These are phyloP conservation scores for Larimichthys polyactis DNA, from an alignment of 2,113 vertebrate genomes.

Conservation along the genomic window DNA sequence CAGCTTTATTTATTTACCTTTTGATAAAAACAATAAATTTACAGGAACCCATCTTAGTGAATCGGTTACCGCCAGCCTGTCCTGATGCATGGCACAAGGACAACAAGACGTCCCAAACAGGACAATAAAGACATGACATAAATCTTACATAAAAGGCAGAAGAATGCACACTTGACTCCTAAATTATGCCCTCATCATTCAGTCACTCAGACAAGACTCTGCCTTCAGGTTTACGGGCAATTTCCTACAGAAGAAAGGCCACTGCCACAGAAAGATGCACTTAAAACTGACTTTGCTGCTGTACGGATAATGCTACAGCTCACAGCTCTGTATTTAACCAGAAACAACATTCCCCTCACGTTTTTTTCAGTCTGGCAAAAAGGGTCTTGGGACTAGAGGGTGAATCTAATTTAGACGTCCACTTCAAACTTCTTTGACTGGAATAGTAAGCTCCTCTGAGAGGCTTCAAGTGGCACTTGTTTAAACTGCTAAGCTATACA, in stretches of 20 bases:
- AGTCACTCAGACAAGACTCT: neutral
- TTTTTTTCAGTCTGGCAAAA: conserved; percentile 29
- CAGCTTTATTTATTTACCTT: neutral
- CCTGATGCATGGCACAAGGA: neutral
- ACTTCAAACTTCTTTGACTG: conserved; percentile 68
- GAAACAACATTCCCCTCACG: conserved; percentile 34
- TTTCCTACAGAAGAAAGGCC: conserved; percentile 30
- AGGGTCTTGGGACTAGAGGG: conserved; percentile 13
- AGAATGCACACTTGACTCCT: conserved; percentile 24
- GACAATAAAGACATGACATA: neutral
- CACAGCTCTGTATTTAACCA: conserved; percentile 25
- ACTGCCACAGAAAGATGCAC: conserved; percentile 10
- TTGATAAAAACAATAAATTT: conserved; percentile 12
- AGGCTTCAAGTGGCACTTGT: conserved; percentile 73
- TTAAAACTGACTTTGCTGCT: conserved; percentile 8
- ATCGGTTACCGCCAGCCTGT: neutral
- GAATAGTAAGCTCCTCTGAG: conserved; percentile 57
- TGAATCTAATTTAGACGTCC: conserved; percentile 64
- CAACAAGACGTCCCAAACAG: conserved; percentile 11
- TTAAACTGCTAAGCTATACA: conserved; percentile 69
- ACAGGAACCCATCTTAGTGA: conserved; percentile 3
- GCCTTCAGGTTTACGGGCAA: neutral
- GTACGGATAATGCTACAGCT: conserved; percentile 11
- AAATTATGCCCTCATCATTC: conserved; percentile 24
- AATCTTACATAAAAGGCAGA: neutral